Percentiles rank a stretch among this genome's conserved stretches.
Evolutionary conservation across 2,888 invertebrate genomes (phyloP).

Genomic region (Bimastos eiseni): DNA sequence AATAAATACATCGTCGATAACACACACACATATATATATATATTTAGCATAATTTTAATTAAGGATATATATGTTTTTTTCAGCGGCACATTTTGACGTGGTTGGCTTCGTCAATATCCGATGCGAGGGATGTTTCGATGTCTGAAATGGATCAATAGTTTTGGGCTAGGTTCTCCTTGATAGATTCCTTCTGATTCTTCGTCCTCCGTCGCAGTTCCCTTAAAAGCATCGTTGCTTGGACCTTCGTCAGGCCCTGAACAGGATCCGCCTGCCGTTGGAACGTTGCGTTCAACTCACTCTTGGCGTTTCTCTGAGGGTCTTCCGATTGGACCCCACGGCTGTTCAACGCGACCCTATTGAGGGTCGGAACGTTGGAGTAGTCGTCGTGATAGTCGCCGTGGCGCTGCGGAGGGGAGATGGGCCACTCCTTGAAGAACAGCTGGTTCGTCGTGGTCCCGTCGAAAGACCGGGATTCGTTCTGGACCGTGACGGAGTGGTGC

Average conservation of each 20-base stretch:
- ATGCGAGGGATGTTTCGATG: no score
- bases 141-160: no score
- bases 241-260: neutral
- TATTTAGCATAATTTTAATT: no score
- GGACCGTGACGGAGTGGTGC: neutral
- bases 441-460: neutral
- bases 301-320: neutral
- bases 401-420: neutral
- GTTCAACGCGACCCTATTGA: neutral
- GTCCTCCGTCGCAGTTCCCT: neutral
- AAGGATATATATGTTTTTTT: no score
- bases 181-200: neutral
- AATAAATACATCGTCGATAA: no score
- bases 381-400: neutral
- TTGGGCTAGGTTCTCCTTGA: neutral
- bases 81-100: neutral
- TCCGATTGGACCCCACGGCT: neutral
- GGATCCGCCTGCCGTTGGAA: neutral
- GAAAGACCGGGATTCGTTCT: neutral
- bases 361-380: neutral
- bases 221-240: neutral
- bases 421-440: neutral
- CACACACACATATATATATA: no score
- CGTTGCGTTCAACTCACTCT: no score
- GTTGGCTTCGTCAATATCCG: no score